Evolutionary conservation across 2,113 vertebrate species (phyloP).

Genomic region (Paralichthys olivaceus): DNA sequence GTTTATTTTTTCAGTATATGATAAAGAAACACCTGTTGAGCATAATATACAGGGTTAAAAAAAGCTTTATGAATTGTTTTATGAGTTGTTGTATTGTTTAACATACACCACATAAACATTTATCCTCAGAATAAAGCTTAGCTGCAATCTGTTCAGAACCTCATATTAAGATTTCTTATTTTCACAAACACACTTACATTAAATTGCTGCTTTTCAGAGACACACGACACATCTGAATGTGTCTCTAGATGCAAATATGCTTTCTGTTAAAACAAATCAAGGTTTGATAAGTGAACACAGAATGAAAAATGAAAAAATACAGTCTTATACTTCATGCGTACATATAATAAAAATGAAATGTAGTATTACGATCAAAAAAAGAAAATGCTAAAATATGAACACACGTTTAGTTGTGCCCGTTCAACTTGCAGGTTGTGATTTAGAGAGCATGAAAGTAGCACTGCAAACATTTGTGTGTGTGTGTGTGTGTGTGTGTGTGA

Average conservation of each 20-base stretch:
- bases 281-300: background rate
- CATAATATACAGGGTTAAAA: conserved; percentile 10
- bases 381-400: background rate
- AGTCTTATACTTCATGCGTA: background rate
- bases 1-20: conserved; percentile 13
- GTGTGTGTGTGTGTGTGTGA: conserved; percentile 34
- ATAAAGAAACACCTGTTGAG: conserved; percentile 29
- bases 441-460: conserved; percentile 19
- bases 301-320: background rate
- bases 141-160: conserved; percentile 35
- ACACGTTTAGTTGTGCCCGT: conserved; percentile 12
- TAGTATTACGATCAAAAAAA: background rate
- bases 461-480: conserved; percentile 10
- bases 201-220: background rate
- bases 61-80: conserved; percentile 24
- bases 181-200: background rate
- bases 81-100: conserved; percentile 42
- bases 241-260: background rate
- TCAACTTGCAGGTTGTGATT: conserved; percentile 5
- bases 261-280: background rate
- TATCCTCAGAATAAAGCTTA: conserved; percentile 47
- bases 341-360: background rate
- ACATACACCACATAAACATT: conserved; percentile 41
- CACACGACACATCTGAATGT: background rate
- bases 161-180: conserved; percentile 17